Evolutionary conservation across 1,140 invertebrate genomes (phyloP), one percentile per base, ranked within the genome.

Genomic region (Drosophila santomea): DNA sequence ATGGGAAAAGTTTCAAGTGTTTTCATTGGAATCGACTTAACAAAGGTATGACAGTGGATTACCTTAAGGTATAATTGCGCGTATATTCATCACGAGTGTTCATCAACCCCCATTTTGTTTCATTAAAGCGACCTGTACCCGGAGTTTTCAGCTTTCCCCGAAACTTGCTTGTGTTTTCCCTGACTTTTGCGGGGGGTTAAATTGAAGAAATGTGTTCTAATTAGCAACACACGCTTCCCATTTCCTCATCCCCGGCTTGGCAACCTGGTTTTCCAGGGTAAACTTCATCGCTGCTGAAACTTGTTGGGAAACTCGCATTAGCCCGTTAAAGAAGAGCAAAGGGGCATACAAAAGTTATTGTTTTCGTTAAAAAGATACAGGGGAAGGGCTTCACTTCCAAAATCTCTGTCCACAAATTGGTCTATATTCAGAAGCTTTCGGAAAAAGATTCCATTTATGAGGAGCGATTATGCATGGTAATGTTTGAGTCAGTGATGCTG

Each of bases 201-300:
- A 88, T 88, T 88, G 84, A 83, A 88, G 83, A 88, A 88, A 88
- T 88, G 79, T 89, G 79, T 89, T 78, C 84, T 83, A 88, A 88
- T 88, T 88, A 88, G 79, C 79, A 76, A 88, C 72, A 83, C 83
- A 80, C 76, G 80, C 59, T 63, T 59, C 68, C 51, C 44, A 41
- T 41, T 48, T 28, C 8, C 23, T n/a, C 44, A 36, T 15, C 7
- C 38, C 43, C 38, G 8, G 15, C 20, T 47, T 36, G n/a, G 4
- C 55, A 32, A 23, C 63, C 38, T 50, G 43, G 20, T 52, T 39
- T 25, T 47, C 38, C 28, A 20, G 39, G 43, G 15, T 23, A 62
- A 88, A 88, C 80, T 68, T 88, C 59, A 51, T 43, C 38, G 58
- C 36, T 71, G 51, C 50, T 69, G 50, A 74, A 83, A 83, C 63